These are phyloP conservation scores for Aporophyla nigra DNA, from an alignment of 2,888 invertebrate genomes.

Conservation along the genomic window DNA sequence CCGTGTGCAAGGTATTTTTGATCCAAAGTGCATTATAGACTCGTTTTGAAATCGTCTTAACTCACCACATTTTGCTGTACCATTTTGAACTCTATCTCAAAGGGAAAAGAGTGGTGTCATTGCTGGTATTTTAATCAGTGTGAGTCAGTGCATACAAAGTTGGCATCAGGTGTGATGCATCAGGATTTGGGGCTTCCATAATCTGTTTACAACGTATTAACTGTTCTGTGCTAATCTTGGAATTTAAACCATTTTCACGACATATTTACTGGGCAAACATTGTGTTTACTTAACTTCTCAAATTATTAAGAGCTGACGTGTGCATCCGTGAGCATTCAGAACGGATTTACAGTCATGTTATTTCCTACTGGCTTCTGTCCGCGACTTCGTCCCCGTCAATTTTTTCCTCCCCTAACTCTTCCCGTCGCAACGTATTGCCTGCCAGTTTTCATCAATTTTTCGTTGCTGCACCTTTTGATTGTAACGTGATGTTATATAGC, in stretches of 20 bases:
- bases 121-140: conserved; percentile 38
- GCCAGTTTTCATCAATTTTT: too few relatives aligned
- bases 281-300: conserved; percentile 10
- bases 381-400: too few relatives aligned
- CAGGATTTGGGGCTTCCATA: conserved; percentile 53
- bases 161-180: conserved; percentile 57
- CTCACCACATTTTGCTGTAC: neutral
- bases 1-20: conserved; percentile 39
- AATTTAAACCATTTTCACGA: conserved; percentile 39
- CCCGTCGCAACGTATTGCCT: too few relatives aligned
- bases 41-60: conserved; percentile 15
- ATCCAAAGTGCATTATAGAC: conserved; percentile 18
- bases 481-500: too few relatives aligned
- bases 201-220: conserved; percentile 59
- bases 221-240: conserved; percentile 47
- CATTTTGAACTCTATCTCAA: conserved; percentile 34
- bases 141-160: conserved; percentile 52
- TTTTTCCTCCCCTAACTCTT: too few relatives aligned
- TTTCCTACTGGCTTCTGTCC: neutral
- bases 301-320: conserved; percentile 14
- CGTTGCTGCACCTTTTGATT: too few relatives aligned
- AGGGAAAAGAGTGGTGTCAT: conserved; percentile 1
- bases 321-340: neutral
- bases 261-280: conserved; percentile 42
- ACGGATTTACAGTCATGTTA: neutral